Evolutionary conservation across 2,888 invertebrate species (phyloP).

Genomic region (Nymphalis c-album): DNA sequence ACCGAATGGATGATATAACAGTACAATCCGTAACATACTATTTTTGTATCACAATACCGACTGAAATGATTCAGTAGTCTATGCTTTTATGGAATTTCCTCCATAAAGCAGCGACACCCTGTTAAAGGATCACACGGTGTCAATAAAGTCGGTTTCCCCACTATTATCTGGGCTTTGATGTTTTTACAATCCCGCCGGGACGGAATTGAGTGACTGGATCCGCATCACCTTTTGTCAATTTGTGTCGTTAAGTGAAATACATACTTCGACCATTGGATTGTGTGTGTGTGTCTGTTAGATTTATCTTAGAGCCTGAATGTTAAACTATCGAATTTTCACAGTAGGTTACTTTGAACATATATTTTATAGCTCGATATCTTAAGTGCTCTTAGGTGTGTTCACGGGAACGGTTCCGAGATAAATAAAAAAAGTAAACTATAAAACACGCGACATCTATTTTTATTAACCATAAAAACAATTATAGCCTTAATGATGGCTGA

Average conservation of each 20-base stretch:
- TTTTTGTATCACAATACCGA: background rate
- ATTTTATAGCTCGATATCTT: slow-evolving; percentile 1
- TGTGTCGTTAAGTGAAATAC: slow-evolving; percentile 24
- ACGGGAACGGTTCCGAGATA: background rate
- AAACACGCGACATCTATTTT: background rate
- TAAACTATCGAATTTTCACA: slow-evolving; percentile 1
- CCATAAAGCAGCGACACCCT: slow-evolving; percentile 6
- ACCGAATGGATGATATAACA: background rate
- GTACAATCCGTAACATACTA: background rate
- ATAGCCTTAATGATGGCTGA: too few relatives aligned
- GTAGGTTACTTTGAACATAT: background rate
- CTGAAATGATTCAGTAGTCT: background rate
- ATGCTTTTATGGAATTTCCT: slow-evolving; percentile 10
- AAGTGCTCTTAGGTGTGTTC: slow-evolving; percentile 1
- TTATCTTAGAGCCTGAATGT: slow-evolving; percentile 9
- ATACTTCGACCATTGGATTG: slow-evolving; percentile 3
- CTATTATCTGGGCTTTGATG: slow-evolving; percentile 62
- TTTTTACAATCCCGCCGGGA: slow-evolving; percentile 61
- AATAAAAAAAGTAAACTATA: background rate
- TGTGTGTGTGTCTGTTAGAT: background rate
- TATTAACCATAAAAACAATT: slow-evolving; percentile 1
- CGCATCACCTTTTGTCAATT: slow-evolving; percentile 22
- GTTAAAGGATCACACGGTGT: slow-evolving; percentile 49
- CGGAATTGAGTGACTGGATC: slow-evolving; percentile 24
- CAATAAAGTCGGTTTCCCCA: slow-evolving; percentile 64